Conservation (phyloP, 1,140 invertebrate genomes). For the Meteorus sp. region DNA sequence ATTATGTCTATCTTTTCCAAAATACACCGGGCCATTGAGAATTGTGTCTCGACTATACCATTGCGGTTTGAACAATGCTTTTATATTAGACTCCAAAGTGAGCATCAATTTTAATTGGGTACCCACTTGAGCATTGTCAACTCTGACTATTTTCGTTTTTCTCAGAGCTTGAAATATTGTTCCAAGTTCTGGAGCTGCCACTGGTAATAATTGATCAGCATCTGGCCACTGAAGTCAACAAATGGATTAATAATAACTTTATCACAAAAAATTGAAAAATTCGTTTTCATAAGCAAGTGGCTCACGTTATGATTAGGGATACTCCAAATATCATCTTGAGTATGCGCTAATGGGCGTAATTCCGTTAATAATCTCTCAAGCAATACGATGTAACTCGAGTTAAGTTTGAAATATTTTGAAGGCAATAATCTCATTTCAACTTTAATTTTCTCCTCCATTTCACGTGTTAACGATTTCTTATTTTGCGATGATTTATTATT, state of each 20-base stretch:
- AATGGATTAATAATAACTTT: constrained; percentile 14
- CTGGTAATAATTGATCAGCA: constrained; percentile 68
- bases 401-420: constrained; percentile 48
- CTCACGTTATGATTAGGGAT: constrained; percentile 49
- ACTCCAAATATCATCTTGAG: constrained; percentile 43
- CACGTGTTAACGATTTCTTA: constrained; percentile 30
- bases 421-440: constrained; percentile 41
- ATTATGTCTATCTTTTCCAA: constrained; percentile 87
- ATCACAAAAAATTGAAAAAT: not conserved
- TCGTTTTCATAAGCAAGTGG: constrained; percentile 6
- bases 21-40: constrained; percentile 79
- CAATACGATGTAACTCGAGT: constrained; percentile 40
- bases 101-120: constrained; percentile 89
- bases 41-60: constrained; percentile 79
- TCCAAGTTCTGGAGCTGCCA: constrained; percentile 67
- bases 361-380: constrained; percentile 44
- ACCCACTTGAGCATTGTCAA: constrained; percentile 76
- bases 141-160: constrained; percentile 70
- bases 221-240: constrained; percentile 66
- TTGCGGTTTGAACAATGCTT: constrained; percentile 87
- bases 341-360: constrained; percentile 39
- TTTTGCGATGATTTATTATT: constrained; percentile 23
- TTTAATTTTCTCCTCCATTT: constrained; percentile 42
- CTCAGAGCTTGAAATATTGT: constrained; percentile 72
- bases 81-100: constrained; percentile 75